Conservation (phyloP, 2,888 invertebrate genomes). For the Trissolcus brochymenae region DNA sequence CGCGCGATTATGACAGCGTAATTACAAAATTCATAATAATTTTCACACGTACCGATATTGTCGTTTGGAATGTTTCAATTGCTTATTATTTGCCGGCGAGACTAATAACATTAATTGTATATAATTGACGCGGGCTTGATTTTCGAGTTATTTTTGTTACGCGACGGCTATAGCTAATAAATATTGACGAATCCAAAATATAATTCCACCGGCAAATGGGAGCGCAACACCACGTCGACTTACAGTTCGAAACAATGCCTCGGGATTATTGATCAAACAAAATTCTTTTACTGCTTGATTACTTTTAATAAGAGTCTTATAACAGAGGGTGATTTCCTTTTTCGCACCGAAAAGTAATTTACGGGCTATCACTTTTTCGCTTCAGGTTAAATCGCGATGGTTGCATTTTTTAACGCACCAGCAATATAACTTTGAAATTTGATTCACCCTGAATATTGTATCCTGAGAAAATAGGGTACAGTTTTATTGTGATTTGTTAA, state of each 20-base stretch:
- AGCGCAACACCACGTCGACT: slow-evolving; percentile 13
- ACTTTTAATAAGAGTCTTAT: slow-evolving; percentile 28
- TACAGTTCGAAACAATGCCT: slow-evolving; percentile 17
- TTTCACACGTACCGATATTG: slow-evolving; percentile 16
- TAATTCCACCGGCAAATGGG: slow-evolving; percentile 22
- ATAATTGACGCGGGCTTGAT: slow-evolving; percentile 4
- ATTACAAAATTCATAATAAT: slow-evolving; percentile 21
- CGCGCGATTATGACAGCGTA: slow-evolving; percentile 15
- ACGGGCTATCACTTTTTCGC: slow-evolving; percentile 11
- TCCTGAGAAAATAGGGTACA: too few species aligned
- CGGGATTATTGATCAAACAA: slow-evolving; percentile 42
- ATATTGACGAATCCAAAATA: slow-evolving; percentile 49
- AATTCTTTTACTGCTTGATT: slow-evolving; percentile 29
- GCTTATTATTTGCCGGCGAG: slow-evolving; percentile 18
- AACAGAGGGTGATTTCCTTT: not conserved
- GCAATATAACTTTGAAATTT: too few species aligned
- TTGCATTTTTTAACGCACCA: not conserved
- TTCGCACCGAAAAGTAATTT: slow-evolving; percentile 13
- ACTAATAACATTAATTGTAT: slow-evolving; percentile 28
- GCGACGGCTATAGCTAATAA: slow-evolving; percentile 14
- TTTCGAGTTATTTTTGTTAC: slow-evolving; percentile 10
- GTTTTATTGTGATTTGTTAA: too few species aligned
- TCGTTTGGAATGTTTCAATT: slow-evolving; percentile 21
- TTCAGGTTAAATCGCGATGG: slow-evolving; percentile 18
- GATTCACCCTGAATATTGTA: too few species aligned